Percentiles rank a stretch among this genome's conserved stretches.
These are phyloP conservation scores for Drosophila kanapiae DNA, from an alignment of 1,140 invertebrate genomes.

Conservation along the genomic window DNA sequence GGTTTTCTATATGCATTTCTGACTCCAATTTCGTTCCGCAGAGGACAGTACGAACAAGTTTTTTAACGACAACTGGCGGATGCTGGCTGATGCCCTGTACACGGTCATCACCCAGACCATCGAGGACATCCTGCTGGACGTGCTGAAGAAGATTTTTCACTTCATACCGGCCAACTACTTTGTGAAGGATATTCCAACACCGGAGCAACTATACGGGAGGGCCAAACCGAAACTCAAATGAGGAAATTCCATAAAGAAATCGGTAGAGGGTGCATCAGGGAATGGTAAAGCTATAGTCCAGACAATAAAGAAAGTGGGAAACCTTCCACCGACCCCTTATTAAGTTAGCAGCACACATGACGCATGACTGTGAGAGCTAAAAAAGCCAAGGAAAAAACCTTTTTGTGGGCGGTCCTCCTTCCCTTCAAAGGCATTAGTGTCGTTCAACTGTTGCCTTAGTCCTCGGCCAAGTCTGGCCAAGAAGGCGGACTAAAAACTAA, in stretches of 20 bases:
- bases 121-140: slow-evolving; percentile 88
- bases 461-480: slow-evolving; percentile 1
- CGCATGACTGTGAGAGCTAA: not conserved
- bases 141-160: slow-evolving; percentile 88
- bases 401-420: not conserved
- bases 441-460: slow-evolving; percentile 67
- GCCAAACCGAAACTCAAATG: slow-evolving; percentile 48
- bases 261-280: not conserved
- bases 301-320: slow-evolving; percentile 33
- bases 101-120: slow-evolving; percentile 89
- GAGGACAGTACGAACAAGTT: slow-evolving; percentile 90
- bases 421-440: slow-evolving; percentile 50
- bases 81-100: slow-evolving; percentile 88
- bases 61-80: slow-evolving; percentile 89
- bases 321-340: slow-evolving; percentile 9
- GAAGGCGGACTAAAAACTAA: slow-evolving; percentile 37
- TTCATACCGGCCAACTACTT: slow-evolving; percentile 89
- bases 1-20: not conserved
- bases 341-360: slow-evolving; percentile 5
- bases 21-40: slow-evolving; percentile 63
- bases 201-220: slow-evolving; percentile 77
- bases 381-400: slow-evolving; percentile 10
- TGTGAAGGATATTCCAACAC: slow-evolving; percentile 87
- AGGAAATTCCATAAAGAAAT: not conserved
- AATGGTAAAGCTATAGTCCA: slow-evolving; percentile 7